Evolutionary conservation across 1,140 invertebrate genomes (phyloP).

Genomic region (Aethina tumida): DNA sequence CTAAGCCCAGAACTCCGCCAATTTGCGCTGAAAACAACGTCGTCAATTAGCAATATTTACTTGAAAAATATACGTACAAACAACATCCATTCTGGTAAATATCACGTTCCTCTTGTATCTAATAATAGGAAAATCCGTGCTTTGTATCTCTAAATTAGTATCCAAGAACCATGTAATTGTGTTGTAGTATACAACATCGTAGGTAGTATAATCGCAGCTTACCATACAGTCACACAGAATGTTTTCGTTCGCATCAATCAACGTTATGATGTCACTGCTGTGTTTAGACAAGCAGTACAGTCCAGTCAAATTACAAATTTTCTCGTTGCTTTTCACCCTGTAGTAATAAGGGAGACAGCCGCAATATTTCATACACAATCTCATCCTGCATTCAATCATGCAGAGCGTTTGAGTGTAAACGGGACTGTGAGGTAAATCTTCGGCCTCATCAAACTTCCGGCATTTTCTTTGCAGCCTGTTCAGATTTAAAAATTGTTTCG

Average conservation of each 20-base stretch:
- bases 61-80: slow-evolving; percentile 6
- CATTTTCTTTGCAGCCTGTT: slow-evolving; percentile 24
- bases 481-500: no score
- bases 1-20: slow-evolving; percentile 53
- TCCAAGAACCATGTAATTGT: slow-evolving; percentile 45
- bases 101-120: slow-evolving; percentile 11
- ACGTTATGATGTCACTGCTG: slow-evolving; percentile 42
- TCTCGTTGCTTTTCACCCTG: slow-evolving; percentile 38
- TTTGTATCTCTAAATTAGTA: slow-evolving; percentile 30
- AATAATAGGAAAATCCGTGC: slow-evolving; percentile 10
- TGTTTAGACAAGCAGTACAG: slow-evolving; percentile 45
- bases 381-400: slow-evolving; percentile 49
- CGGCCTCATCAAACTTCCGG: slow-evolving; percentile 10
- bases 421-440: slow-evolving; percentile 42
- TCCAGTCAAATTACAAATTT: slow-evolving; percentile 45
- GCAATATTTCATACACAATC: slow-evolving; percentile 44
- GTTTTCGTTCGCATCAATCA: slow-evolving; percentile 24
- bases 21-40: slow-evolving; percentile 46
- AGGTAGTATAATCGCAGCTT: slow-evolving; percentile 37
- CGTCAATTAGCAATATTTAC: background rate
- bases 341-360: slow-evolving; percentile 53
- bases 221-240: slow-evolving; percentile 45
- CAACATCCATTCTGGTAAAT: slow-evolving; percentile 10
- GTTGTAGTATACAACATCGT: slow-evolving; percentile 20
- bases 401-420: slow-evolving; percentile 54